Percentiles rank a stretch among this genome's conserved stretches.
Conservation (phyloP, 1,140 invertebrate species). For the Bombus turneri region DNA sequence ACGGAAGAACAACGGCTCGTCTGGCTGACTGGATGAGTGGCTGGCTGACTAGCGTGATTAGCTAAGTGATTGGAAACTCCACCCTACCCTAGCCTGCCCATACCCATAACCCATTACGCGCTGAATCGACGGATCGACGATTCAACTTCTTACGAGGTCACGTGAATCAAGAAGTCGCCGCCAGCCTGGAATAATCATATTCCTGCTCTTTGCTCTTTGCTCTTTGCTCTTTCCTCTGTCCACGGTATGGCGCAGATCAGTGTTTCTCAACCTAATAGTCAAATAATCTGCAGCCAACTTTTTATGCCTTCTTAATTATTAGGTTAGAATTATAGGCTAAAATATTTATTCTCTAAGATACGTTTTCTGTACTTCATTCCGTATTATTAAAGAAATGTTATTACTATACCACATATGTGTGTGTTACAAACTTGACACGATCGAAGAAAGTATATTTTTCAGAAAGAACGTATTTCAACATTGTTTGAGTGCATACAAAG, state of each 20-base stretch:
- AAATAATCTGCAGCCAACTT: no score
- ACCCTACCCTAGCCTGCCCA: slow-evolving; percentile 46
- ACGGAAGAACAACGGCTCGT: slow-evolving; percentile 49
- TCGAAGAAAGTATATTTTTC: no score
- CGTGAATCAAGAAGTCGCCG: not conserved
- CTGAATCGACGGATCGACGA: slow-evolving; percentile 12
- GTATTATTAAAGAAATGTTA: no score
- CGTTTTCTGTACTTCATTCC: no score
- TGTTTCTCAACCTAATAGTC: not conserved
- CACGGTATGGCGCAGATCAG: not conserved
- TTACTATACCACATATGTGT: no score
- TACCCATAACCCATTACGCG: slow-evolving; percentile 37
- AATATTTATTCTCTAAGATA: no score
- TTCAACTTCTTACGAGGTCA: slow-evolving; percentile 7
- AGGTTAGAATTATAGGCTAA: no score
- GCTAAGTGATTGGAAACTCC: slow-evolving; percentile 72
- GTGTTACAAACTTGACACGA: no score
- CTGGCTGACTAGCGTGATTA: slow-evolving; percentile 66
- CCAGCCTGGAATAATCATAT: not conserved
- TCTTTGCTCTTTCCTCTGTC: no score
- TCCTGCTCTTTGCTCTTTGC: not conserved
- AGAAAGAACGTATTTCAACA: no score
- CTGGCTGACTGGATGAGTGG: slow-evolving; percentile 35
- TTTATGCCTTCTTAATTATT: no score
- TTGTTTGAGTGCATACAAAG: no score